Evolutionary conservation across 2,113 vertebrate species (phyloP), one percentile per base, ranked within the genome.

Genomic region (Callocephalon fimbriatum): DNA sequence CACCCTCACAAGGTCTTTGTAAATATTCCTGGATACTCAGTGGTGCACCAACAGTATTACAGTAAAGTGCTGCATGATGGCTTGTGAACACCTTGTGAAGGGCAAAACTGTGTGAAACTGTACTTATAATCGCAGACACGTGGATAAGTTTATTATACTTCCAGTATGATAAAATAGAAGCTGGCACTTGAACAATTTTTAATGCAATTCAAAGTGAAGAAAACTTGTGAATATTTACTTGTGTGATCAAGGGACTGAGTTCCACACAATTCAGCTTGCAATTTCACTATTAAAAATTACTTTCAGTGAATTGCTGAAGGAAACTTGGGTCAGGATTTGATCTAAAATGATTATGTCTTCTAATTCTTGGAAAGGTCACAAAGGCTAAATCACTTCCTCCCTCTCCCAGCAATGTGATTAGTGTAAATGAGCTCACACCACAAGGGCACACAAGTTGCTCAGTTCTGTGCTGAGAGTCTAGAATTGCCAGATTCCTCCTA

Each of bases 331-430:
- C 15, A 61, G 37, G 18, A 70, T 90, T 83, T 90, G 21, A 68
- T 44, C 58, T 88, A 50, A 88, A 93, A 58, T 10, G 80, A 29
- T 38, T 63, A 68, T 35, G 7, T 68, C 12, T 87, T 78, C 19
- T 40, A 44, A 54, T 63, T 37, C 38, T 78, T 74, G 7, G 25
- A 66, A 54, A 19, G 29, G 15, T 88, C 29, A 84, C 35, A 72
- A 38, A n/a, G 38, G 23, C 10, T 47, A 59, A 84, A 91, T 40
- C 13, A 51, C 14, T 84, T 84, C 2, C 4, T 5, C 2, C 6
- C 15, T 15, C 18, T 8, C 0, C 1, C 5, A 1, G 17, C 7
- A 63, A 42, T 71, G 19, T n/a, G 35, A 61, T 65, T 72, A 61
- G 11, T 37, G 16, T 56, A n/a, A 37, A 44, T 51, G 3, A 76